Evolutionary conservation across 1,140 invertebrate species (phyloP).

Genomic region (Marisa cornuarietis): DNA sequence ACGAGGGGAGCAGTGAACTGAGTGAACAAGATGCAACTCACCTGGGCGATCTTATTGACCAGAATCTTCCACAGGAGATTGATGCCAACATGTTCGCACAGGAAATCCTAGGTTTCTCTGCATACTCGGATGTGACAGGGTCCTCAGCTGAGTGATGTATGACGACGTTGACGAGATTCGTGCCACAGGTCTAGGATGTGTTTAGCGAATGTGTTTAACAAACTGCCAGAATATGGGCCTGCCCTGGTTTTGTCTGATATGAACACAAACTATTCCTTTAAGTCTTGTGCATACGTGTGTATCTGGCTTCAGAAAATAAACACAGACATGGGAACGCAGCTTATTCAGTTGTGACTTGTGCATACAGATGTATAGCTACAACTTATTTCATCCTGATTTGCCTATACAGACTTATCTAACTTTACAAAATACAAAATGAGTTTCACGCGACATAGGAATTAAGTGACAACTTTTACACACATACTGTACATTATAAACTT

Average conservation of each 20-base stretch:
- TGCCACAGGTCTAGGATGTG: constrained; percentile 2
- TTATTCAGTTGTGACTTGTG: too few species aligned
- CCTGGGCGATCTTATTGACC: constrained; percentile 56
- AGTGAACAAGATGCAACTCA: constrained; percentile 54
- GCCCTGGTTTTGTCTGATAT: not conserved
- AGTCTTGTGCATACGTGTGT: too few species aligned
- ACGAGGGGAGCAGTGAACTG: constrained; percentile 62
- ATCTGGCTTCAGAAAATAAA: too few species aligned
- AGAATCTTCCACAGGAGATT: constrained; percentile 58
- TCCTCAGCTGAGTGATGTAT: not conserved
- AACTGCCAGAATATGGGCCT: constrained; percentile 13
- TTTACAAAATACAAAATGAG: too few species aligned
- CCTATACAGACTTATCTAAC: too few species aligned
- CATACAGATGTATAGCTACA: too few species aligned
- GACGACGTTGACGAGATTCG: not conserved
- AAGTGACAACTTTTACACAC: too few species aligned
- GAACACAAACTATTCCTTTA: not conserved
- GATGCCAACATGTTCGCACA: constrained; percentile 58
- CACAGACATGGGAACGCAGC: too few species aligned
- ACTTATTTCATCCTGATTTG: too few species aligned
- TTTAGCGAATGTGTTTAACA: constrained; percentile 14
- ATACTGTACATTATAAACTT: too few species aligned
- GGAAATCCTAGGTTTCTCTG: constrained; percentile 62
- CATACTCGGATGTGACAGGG: constrained; percentile 29
- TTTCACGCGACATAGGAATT: too few species aligned